Evolutionary conservation across 2,888 invertebrate species (phyloP).

Genomic region (Laspeyria flexula): DNA sequence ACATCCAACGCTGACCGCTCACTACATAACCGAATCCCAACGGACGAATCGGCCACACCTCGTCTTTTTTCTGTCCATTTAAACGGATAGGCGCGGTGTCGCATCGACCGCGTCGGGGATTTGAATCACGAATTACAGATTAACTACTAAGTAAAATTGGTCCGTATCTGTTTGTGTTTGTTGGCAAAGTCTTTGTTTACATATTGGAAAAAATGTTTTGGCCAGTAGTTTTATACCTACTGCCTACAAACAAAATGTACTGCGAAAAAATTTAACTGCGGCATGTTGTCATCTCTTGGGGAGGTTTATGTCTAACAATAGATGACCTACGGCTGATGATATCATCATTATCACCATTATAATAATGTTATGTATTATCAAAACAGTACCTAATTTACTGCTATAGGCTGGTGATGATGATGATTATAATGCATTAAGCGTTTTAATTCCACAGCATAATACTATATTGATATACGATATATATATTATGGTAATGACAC

Average conservation of each 20-base stretch:
- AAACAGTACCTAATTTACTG: no score
- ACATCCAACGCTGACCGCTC: slow-evolving; percentile 37
- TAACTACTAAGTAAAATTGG: slow-evolving; percentile 69
- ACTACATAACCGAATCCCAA: slow-evolving; percentile 32
- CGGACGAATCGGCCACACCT: slow-evolving; percentile 56
- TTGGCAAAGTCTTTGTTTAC: slow-evolving; percentile 21
- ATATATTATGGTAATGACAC: no score
- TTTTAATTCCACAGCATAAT: no score
- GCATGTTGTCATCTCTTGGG: no score
- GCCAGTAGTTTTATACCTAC: slow-evolving; percentile 5
- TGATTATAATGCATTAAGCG: no score
- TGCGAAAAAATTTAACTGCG: no score
- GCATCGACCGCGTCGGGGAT: slow-evolving; percentile 54
- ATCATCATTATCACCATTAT: no score
- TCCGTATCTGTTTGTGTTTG: slow-evolving; percentile 35
- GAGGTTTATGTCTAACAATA: no score
- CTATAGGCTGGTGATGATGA: no score
- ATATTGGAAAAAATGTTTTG: slow-evolving; percentile 14
- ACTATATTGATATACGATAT: no score
- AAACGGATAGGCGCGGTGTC: slow-evolving; percentile 70
- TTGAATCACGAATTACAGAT: slow-evolving; percentile 71
- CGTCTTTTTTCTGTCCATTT: slow-evolving; percentile 67
- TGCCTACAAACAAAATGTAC: neutral
- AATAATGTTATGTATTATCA: no score
- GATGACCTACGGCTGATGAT: no score